Evolutionary conservation across 2,113 vertebrate genomes (phyloP).

Genomic region (Psittacula cyanocephala): DNA sequence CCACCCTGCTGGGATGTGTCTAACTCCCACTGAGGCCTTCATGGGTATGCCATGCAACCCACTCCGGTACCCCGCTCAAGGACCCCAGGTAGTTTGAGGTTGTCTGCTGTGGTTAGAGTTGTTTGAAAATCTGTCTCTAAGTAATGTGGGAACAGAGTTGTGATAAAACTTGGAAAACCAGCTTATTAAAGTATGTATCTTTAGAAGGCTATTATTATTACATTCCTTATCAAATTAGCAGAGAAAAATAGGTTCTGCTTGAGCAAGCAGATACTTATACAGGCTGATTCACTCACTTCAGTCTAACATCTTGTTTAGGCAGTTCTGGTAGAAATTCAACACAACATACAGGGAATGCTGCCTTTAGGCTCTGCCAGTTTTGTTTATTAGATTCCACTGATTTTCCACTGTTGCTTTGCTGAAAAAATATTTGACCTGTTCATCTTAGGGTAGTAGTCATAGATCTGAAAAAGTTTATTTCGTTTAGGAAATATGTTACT

Average conservation of each 20-base stretch:
- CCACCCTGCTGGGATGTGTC: neutral
- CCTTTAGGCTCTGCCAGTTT: neutral
- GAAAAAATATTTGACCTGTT: neutral
- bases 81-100: neutral
- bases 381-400: neutral
- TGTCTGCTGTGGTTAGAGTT: neutral
- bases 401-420: neutral
- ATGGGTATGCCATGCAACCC: neutral
- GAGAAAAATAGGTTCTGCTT: neutral
- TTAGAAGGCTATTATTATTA: neutral
- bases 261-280: neutral
- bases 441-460: neutral
- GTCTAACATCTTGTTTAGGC: neutral
- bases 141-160: neutral
- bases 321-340: neutral
- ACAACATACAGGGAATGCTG: neutral
- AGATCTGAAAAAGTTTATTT: neutral
- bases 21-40: neutral
- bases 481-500: neutral
- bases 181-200: neutral
- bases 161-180: neutral
- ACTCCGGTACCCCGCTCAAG: neutral
- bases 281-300: neutral
- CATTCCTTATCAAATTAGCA: neutral
- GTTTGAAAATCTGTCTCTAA: neutral